Evolutionary conservation across 2,797 vertebrate genomes (phyloP).

Genomic region (Malacoraja senta): DNA sequence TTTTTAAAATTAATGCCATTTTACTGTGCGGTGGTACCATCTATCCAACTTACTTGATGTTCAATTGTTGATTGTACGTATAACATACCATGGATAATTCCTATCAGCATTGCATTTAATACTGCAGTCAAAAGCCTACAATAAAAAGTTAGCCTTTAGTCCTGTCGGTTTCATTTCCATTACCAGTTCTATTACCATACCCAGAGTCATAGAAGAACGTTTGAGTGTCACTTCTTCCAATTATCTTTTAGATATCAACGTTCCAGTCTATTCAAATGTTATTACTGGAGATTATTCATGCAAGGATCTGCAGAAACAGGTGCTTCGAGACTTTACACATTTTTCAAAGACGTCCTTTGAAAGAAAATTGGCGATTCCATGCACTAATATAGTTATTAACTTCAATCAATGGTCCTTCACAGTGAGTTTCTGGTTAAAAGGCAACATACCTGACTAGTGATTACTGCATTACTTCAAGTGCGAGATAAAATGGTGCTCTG

Average conservation of each 20-base stretch:
- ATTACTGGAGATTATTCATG: neutral
- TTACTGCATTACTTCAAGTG: neutral
- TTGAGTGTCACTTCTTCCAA: neutral
- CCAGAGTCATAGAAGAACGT: neutral
- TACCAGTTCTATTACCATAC: neutral
- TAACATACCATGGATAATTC: neutral
- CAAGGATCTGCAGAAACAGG: neutral
- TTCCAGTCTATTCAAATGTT: neutral
- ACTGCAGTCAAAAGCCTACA: too few species aligned
- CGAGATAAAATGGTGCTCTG: neutral
- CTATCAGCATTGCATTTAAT: neutral
- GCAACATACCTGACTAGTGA: neutral
- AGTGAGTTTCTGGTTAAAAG: neutral
- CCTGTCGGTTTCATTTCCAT: neutral
- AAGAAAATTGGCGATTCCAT: neutral
- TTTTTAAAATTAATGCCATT: neutral
- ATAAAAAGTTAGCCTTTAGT: neutral
- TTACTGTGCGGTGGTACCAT: too few species aligned
- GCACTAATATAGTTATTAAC: neutral
- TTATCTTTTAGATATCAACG: neutral
- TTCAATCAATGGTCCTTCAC: neutral
- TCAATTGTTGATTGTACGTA: neutral
- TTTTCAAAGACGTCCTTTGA: neutral
- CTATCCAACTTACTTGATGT: neutral
- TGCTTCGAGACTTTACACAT: neutral